Evolutionary conservation across 2,888 invertebrate species (phyloP), one percentile per base, ranked within the genome.

Genomic region (Calameuta pallipes): DNA sequence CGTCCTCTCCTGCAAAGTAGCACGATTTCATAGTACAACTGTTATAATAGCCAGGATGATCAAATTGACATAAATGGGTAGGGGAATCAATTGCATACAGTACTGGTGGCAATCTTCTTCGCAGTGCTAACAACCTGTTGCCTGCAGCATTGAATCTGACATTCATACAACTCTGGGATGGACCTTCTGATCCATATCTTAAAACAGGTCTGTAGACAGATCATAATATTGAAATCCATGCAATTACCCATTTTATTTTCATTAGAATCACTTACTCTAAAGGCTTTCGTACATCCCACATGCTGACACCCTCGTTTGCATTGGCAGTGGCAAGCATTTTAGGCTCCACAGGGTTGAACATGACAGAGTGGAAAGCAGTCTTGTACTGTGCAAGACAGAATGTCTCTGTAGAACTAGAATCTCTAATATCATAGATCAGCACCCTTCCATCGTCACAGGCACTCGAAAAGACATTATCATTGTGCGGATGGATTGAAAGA

Each of bases 21-120:
- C 98, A 98, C 82, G 98, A 98, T 92, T 99, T 99, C 97, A 99
- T 98, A 0, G 99, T 99, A 90, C 98, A 98, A 0, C 97, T 97
- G 91, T 98, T 98, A 89, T 97, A 97, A 91, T 98, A 99, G 81
- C 97, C 97, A 75, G 95, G 94, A 90, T 98, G 97, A 90, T 97
- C 97, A 92, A 98, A 98, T 91, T 98, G 96, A 41, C 96, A 97
- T 36, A 96, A 92, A 0, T 96, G 95, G 71, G 94, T 94, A 0
- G 95, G 93, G 0, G 94, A 94, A 82, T 95, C 93, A 0, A 95
- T 94, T 0, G 94, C 92, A 88, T 97, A 98, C 11, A 98, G 92
- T 15, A 97, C 96, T 0, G 98, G 98, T 0, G 97, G 96, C 78
- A 97, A 93, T n/a, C 98, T 95, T 12, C 98, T 94, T 36, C 98